Evolutionary conservation across 2,888 invertebrate genomes (phyloP), one percentile per base, ranked within the genome.

Genomic region (Agapetus fuscipes): DNA sequence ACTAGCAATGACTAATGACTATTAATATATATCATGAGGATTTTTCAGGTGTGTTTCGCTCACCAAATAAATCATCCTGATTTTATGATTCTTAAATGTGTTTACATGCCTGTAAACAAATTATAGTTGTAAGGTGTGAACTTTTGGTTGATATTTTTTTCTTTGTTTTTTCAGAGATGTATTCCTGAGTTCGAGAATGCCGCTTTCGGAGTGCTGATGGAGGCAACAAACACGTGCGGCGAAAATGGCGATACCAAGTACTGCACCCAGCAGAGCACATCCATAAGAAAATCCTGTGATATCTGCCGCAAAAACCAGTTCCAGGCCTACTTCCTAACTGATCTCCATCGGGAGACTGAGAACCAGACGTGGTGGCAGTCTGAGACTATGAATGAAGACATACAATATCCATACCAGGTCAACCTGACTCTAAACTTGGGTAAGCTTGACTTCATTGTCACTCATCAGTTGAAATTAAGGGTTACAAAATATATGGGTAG

Each of bases 281-380:
- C 81, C 48, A 74, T 73, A 44, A 69, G 72, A 51, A 89, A 89
- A 56, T 83, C 85, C 3, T 90, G 89, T 56, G 83, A 86, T 53
- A 66, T 74, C 41, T 96, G 95, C 61, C 78, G 71, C 54, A 71
- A 70, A 5, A 69, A 66, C 0, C 61, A 66, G 52, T 69, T 69
- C 54, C 66, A 67, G 13, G 62, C 63, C 11, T 62, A 72, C 35
- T 89, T 76, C 60, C 72, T 97, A 51, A 97, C 96, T 3, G 97
- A 98, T 61, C 74, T 87, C 54, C 91, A 95, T 57, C 89, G 95
- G 58, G 88, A 87, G 58, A 81, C 83, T 46, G 85, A 88, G 50
- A 87, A 88, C 57, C 83, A 84, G 50, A 91, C 94, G 1, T 95
- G 91, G 90, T 95, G 95, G 95, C 94, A 95, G 60, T 94, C 94